Conservation (phyloP, 2,888 invertebrate genomes). For the Luffia ferchaultella region DNA sequence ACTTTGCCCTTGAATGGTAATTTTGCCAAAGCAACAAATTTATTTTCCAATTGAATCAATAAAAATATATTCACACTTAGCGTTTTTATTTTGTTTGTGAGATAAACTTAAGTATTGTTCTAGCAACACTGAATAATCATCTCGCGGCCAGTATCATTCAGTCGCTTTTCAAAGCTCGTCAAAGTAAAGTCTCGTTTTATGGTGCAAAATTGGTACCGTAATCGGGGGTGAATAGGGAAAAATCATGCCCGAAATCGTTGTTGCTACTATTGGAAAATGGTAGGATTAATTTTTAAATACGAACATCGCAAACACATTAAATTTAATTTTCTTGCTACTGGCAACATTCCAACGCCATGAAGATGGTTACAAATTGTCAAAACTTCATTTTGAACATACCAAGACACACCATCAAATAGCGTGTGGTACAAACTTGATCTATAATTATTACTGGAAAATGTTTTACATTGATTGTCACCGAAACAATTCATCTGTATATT, state of each 20-base stretch:
- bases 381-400: background rate
- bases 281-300: background rate
- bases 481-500: background rate
- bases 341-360: background rate
- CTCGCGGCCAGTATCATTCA: too few species aligned
- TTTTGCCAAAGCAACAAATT: too few species aligned
- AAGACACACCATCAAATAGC: background rate
- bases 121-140: too few species aligned
- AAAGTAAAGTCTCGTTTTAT: too few species aligned
- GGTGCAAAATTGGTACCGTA: background rate
- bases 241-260: background rate
- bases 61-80: too few species aligned
- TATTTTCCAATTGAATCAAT: too few species aligned
- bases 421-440: background rate
- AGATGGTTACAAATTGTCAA: background rate
- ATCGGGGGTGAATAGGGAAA: background rate
- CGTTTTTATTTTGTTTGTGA: too few species aligned
- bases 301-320: background rate
- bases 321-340: background rate
- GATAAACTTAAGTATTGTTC: too few species aligned
- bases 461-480: background rate
- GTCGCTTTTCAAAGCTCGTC: too few species aligned
- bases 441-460: background rate
- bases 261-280: background rate
- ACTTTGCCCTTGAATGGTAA: too few species aligned